These are phyloP conservation scores for Zaprionus vittiger DNA, from an alignment of 1,140 invertebrate genomes.

Conservation along the genomic window DNA sequence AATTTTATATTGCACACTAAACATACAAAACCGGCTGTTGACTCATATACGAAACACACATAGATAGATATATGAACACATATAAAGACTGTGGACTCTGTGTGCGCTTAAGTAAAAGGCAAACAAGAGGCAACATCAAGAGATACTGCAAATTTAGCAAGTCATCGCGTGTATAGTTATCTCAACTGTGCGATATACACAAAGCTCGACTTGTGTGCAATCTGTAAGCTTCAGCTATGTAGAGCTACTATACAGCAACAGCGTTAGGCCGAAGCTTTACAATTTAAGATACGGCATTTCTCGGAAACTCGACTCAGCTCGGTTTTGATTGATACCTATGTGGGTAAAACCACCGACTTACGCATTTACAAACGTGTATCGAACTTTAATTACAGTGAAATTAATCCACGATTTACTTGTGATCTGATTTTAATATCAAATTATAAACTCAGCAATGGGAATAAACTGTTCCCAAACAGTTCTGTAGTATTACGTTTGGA, in stretches of 20 bases:
- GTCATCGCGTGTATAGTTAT: constrained; percentile 54
- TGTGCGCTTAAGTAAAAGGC: constrained; percentile 17
- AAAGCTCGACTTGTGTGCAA: constrained; percentile 45
- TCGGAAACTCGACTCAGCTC: constrained; percentile 27
- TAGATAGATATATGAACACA: background rate
- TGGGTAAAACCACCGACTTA: constrained; percentile 21
- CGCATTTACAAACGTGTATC: background rate
- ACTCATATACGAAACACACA: constrained; percentile 48
- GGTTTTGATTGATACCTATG: constrained; percentile 26
- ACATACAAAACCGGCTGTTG: constrained; percentile 74
- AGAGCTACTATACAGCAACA: background rate
- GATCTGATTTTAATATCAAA: background rate
- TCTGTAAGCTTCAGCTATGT: background rate
- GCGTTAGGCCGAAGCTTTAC: background rate
- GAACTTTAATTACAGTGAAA: too few relatives aligned
- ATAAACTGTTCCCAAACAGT: background rate
- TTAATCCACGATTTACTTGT: background rate
- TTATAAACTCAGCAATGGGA: background rate
- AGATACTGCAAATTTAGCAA: constrained; percentile 50
- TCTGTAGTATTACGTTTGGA: too few relatives aligned
- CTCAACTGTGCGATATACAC: constrained; percentile 27
- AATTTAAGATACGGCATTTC: constrained; percentile 27
- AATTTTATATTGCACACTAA: constrained; percentile 46
- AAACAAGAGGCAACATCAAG: constrained; percentile 42
- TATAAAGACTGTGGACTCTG: constrained; percentile 22